Conservation (phyloP, 2,797 vertebrate genomes). For the Coendou prehensilis region DNA sequence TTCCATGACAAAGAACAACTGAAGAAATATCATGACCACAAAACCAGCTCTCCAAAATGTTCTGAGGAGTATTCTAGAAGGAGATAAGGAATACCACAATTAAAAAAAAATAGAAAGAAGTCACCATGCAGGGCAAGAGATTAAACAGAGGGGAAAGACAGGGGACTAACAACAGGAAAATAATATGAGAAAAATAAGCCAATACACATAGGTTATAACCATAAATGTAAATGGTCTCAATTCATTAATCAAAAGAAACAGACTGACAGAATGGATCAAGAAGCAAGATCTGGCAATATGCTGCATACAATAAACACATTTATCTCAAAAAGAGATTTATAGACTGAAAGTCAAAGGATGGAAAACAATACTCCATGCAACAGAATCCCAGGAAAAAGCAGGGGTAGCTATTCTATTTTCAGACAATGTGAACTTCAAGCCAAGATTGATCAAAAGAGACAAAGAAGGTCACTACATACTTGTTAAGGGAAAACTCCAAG, state of each 20-base stretch:
- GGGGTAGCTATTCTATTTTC: neutral
- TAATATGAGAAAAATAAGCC: neutral
- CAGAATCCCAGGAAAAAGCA: neutral
- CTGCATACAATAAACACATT: neutral
- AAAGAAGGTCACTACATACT: neutral
- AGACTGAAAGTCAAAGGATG: neutral
- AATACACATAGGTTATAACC: neutral
- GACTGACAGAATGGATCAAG: neutral
- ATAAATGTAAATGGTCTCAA: neutral
- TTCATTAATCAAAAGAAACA: neutral
- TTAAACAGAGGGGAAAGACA: neutral
- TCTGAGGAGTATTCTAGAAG: neutral
- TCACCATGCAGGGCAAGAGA: neutral
- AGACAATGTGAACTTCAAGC: neutral
- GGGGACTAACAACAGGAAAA: neutral
- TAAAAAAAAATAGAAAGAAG: neutral
- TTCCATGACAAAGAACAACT: neutral
- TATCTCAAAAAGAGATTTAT: neutral
- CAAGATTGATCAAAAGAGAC: neutral
- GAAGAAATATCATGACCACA: neutral
- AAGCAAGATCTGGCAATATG: neutral
- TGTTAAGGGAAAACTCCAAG: neutral
- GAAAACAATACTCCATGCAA: neutral
- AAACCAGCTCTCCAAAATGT: neutral
- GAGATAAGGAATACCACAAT: neutral